Evolutionary conservation across 2,888 invertebrate species (phyloP), one percentile per base, ranked within the genome.

Genomic region (Choristoneura rosaceana): DNA sequence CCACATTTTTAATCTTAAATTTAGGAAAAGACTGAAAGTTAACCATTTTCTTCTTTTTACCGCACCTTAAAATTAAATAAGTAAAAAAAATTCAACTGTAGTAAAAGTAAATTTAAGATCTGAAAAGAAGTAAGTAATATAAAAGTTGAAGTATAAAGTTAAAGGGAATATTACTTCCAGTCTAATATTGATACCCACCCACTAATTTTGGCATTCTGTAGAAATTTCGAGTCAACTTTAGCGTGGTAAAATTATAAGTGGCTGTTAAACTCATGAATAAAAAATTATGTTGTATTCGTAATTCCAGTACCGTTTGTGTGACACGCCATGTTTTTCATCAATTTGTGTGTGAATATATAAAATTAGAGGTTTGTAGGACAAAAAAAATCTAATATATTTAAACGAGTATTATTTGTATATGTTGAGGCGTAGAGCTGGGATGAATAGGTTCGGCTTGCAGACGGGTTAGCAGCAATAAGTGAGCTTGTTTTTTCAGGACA

Each of bases 121-220:
- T 25, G 25, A 25, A 55, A 12, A 10, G 12, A 15, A 62, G 43
- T 62, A 43, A 62, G 43, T 62, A 43, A 62, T 62, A 62, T 43
- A 62, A 61, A 62, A 62, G 43, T 62, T 25, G 8, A 38, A 43
- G 38, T 38, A 38, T n/a, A 38, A 62, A 62, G 43, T 43, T 45
- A 43, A 38, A 4, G 14, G 43, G 12, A 62, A 43, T 10, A 43
- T 43, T 15, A 43, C 61, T 43, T 45, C 43, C 43, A 43, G 43
- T 14, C 33, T 14, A 62, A 62, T 62, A 43, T 62, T 62, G 43
- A 17, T 62, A 62, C 14, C 25, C 2, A 25, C 25, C 2, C 25
- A 25, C n/a, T 15, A 61, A 12, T 62, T 62, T 43, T 7, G 17
- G 43, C 43, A 62, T 43, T 62, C 17, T 25, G 61, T 43, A 62